Conservation (phyloP, 2,888 invertebrate genomes). For the Eupithecia centaureata region DNA sequence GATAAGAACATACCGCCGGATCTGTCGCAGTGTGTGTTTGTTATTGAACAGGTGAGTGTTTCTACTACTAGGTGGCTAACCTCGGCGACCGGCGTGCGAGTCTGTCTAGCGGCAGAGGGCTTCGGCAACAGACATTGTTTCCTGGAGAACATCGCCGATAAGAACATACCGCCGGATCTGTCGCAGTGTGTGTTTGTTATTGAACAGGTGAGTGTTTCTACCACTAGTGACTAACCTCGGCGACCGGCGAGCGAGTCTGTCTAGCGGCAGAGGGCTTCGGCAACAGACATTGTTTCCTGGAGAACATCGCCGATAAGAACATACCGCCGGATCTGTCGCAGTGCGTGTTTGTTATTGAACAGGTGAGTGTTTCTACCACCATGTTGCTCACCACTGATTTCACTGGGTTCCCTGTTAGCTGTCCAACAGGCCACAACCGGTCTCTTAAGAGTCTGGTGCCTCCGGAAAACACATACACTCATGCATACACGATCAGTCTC, state of each 20-base stretch:
- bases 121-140: slow-evolving; percentile 99
- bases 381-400: no score
- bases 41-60: slow-evolving; percentile 92
- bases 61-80: no score
- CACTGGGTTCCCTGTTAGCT: no score
- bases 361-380: slow-evolving; percentile 77
- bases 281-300: slow-evolving; percentile 99
- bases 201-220: slow-evolving; percentile 88
- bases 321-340: slow-evolving; percentile 98
- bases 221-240: no score
- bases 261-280: slow-evolving; percentile 99
- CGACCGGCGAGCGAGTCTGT: slow-evolving; percentile 98
- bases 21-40: slow-evolving; percentile 98
- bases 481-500: no score
- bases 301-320: slow-evolving; percentile 99
- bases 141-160: slow-evolving; percentile 99
- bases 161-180: slow-evolving; percentile 98
- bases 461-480: background rate
- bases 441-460: no score
- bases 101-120: slow-evolving; percentile 99
- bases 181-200: slow-evolving; percentile 99
- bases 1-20: slow-evolving; percentile 99
- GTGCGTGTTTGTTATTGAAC: slow-evolving; percentile 99
- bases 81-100: slow-evolving; percentile 97
- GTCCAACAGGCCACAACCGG: no score